phyloP scores from a whole-genome alignment of 2,113 vertebrate genomes.

The Aythya baeri region DNA sequence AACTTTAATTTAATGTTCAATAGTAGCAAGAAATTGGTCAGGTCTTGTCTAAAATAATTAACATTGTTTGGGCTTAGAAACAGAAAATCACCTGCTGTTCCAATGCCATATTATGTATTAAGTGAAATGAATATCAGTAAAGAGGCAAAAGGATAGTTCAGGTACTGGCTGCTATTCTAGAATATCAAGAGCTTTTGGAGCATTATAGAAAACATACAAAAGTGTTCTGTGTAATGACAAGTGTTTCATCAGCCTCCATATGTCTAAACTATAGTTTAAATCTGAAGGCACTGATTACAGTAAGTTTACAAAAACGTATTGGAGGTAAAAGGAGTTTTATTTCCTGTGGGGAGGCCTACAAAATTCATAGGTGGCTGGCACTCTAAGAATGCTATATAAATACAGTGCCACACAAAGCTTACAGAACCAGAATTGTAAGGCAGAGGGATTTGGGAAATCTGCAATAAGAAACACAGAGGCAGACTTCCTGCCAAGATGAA shows the following conservation, averaged over 20 bases:
- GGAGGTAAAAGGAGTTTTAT: background rate
- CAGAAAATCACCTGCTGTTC: background rate
- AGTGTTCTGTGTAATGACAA: background rate
- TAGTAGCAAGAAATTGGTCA: background rate
- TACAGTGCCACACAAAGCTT: background rate
- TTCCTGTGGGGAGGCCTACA: background rate
- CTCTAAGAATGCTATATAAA: background rate
- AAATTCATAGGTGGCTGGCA: background rate
- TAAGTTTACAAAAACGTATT: background rate
- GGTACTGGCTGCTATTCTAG: background rate
- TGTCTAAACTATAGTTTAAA: background rate
- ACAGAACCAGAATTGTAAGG: background rate
- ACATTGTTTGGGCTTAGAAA: background rate
- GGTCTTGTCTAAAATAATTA: background rate
- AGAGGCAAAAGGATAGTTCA: background rate
- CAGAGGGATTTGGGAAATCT: slow-evolving; percentile 7
- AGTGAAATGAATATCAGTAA: background rate
- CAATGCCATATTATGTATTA: background rate
- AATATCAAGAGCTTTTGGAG: slow-evolving; percentile 17
- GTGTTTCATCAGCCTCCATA: background rate
- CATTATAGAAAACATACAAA: background rate
- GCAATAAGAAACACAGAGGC: background rate
- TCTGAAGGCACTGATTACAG: background rate
- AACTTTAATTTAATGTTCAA: background rate
- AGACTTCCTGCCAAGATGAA: background rate